Conservation (phyloP, 2,113 vertebrate species). For the Ursus arctos region DNA sequence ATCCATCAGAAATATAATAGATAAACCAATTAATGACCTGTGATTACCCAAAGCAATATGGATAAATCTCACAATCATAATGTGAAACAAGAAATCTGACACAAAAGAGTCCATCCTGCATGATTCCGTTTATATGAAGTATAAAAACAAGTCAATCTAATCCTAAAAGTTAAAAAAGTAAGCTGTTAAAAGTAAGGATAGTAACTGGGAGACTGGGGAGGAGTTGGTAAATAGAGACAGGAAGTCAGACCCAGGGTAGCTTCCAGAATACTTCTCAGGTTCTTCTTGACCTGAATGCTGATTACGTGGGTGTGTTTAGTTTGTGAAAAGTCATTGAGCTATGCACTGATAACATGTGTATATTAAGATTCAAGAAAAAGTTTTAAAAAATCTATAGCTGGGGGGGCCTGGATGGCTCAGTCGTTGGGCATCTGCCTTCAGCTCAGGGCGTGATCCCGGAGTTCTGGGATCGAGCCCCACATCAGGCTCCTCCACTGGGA, state of each 20-base stretch:
- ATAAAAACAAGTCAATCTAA: neutral
- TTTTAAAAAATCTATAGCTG: neutral
- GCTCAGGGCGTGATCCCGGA: too few relatives aligned
- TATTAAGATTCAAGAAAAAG: neutral
- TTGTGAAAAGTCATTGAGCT: neutral
- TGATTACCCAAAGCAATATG: neutral
- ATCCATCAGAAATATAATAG: neutral
- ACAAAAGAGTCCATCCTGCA: neutral
- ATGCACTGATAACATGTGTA: neutral
- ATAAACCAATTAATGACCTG: neutral
- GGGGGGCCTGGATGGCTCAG: too few relatives aligned
- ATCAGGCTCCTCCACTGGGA: too few relatives aligned
- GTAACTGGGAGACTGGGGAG: neutral
- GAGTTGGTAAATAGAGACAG: neutral
- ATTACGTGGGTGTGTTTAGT: neutral
- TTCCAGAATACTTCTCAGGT: neutral
- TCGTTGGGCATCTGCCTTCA: too few relatives aligned
- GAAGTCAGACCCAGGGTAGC: too few relatives aligned
- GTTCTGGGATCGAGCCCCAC: too few relatives aligned
- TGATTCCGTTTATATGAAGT: neutral
- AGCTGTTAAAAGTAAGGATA: neutral
- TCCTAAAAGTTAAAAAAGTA: neutral
- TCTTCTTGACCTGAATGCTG: neutral
- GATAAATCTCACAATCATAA: neutral
- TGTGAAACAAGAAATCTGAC: neutral